Percentiles rank a stretch among this genome's conserved stretches.
phyloP scores from a whole-genome alignment of 2,888 invertebrate genomes.

The Nemoura dubitans region DNA sequence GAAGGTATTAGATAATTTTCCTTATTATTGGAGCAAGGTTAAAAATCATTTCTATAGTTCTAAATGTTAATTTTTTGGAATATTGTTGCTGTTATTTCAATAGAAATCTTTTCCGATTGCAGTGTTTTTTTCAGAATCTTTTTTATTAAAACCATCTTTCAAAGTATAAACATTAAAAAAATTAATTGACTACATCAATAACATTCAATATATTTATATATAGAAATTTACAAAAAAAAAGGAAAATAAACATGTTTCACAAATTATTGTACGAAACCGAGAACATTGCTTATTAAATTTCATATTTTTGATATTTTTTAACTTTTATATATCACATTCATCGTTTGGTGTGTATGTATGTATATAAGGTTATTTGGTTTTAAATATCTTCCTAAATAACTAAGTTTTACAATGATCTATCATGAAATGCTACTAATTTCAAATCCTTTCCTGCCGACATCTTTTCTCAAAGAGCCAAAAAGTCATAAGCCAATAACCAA shows the following conservation, averaged over 20 bases:
- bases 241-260: neutral
- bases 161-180: conserved; percentile 2
- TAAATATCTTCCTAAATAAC: neutral
- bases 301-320: neutral
- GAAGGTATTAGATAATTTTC: neutral
- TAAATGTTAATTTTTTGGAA: neutral
- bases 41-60: neutral
- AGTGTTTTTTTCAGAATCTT: neutral
- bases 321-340: conserved; percentile 24
- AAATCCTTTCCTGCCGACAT: neutral
- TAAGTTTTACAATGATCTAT: neutral
- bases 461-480: conserved; percentile 3
- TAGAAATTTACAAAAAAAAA: neutral
- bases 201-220: neutral
- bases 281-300: neutral
- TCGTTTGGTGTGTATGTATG: conserved; percentile 29
- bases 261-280: no score
- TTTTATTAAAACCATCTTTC: neutral
- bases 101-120: neutral
- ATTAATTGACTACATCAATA: neutral
- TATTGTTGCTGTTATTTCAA: neutral
- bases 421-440: neutral
- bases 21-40: neutral
- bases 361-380: conserved; percentile 28
- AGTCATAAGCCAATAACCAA: neutral